Evolutionary conservation across 2,797 vertebrate genomes (phyloP), one percentile per base, ranked within the genome.

Genomic region (Microchirus variegatus): DNA sequence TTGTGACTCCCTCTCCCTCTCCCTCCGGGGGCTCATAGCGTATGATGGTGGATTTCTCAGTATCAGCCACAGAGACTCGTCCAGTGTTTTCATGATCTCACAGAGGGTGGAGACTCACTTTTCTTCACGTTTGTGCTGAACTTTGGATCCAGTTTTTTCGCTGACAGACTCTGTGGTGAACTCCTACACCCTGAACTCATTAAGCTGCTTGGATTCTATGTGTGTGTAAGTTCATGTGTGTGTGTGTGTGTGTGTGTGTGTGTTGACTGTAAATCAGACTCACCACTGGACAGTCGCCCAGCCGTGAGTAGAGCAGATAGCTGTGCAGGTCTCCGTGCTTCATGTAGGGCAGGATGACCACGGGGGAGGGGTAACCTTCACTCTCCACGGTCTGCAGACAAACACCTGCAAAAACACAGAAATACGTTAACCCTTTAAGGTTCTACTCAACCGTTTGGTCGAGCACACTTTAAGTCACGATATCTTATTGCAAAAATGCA

Each of bases 271-370:
- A 14, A 14, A 49, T 59, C 45, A 47, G 26, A 77, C 94, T 83
- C 43, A 97, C 96, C 93, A 96, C 81, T 4, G 96, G 96, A 59
- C 88, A 92, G 79, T 96, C 95, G 43, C 96, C 95, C 0, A 97
- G 94, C 15, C 96, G 89, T 0, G 95, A 97, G 74, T 96, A 96
- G 0, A 97, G 94, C 74, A 98, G 94, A 82, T 96, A 98, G 73
- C 96, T 97, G 88, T 98, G 96, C 37, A 98, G 91, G 74, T 98
- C 96, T 46, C 96, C 96, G 0, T 97, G 96, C 19, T 96, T 95
- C 96, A 97, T 97, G 70, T 96, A 97, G 2, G 96, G 96, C 50
- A 97, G 85, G 67, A 97, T 96, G 63, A 97, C 96, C 65, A 97
- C 95, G 1, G 96, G 96, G 7, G 95, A 95, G 0, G 96, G 96